These are phyloP conservation scores for Chaetodon auriga DNA, from an alignment of 2,113 vertebrate species.

Conservation along the genomic window DNA sequence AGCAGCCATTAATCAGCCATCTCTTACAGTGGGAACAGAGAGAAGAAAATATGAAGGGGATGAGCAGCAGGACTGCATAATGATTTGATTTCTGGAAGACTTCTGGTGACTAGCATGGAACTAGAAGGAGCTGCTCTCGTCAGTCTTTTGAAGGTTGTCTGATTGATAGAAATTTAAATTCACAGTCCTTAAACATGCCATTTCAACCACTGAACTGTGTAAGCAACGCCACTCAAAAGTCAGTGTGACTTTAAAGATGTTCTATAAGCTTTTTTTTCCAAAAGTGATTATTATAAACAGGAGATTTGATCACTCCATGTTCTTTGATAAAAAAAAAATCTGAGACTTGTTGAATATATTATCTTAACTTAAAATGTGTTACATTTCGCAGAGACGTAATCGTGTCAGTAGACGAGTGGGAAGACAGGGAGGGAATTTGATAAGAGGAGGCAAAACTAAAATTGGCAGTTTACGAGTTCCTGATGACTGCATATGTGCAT, in stretches of 20 bases:
- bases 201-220: not conserved
- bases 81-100: not conserved
- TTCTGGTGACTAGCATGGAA: not conserved
- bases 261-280: not conserved
- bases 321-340: not conserved
- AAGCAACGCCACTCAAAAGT: not conserved
- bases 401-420: not conserved
- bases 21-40: constrained; percentile 24
- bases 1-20: constrained; percentile 42
- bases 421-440: not conserved
- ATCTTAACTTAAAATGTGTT: not conserved
- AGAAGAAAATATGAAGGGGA: constrained; percentile 5
- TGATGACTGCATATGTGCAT: no score
- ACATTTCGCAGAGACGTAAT: not conserved
- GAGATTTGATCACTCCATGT: not conserved
- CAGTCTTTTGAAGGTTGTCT: not conserved
- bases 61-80: constrained; percentile 7
- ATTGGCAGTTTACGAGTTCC: not conserved
- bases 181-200: not conserved
- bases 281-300: not conserved
- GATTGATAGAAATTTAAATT: not conserved
- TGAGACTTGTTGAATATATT: not conserved
- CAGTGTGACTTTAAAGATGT: not conserved
- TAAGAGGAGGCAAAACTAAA: not conserved
- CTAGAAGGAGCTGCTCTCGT: not conserved